Evolutionary conservation across 2,797 vertebrate species (phyloP).

Genomic region (Enteromius anoplus): DNA sequence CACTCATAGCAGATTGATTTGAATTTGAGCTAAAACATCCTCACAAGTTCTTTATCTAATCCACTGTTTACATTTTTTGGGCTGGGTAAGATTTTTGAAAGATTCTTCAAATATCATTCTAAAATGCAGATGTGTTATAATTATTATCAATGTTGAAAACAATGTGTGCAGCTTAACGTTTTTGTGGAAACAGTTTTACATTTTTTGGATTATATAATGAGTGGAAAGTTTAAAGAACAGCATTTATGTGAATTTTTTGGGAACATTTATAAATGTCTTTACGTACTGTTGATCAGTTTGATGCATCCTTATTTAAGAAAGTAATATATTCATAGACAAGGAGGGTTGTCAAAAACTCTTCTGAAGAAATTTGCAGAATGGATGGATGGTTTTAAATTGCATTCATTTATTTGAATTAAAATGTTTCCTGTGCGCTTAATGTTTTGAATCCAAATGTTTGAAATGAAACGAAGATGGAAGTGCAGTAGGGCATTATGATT

Average conservation of each 20-base stretch:
- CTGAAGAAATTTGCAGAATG: background rate
- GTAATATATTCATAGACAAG: background rate
- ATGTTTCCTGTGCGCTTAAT: background rate
- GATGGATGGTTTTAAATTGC: background rate
- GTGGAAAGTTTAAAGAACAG: background rate
- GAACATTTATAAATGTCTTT: background rate
- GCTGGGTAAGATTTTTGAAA: background rate
- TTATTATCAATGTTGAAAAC: background rate
- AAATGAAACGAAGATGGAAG: background rate
- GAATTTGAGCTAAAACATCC: background rate
- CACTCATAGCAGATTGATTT: background rate
- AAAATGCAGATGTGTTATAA: background rate
- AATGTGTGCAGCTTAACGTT: background rate
- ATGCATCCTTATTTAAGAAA: background rate
- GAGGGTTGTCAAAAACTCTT: background rate
- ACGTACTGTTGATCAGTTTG: background rate
- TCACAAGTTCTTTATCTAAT: background rate
- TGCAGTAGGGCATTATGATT: background rate
- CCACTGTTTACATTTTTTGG: background rate
- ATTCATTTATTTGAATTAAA: background rate
- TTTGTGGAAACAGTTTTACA: background rate
- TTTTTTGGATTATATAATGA: background rate
- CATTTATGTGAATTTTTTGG: background rate
- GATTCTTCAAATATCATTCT: background rate
- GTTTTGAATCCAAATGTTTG: background rate